Conservation (phyloP, 2,113 vertebrate genomes). For the Acrocephalus arundinaceus region DNA sequence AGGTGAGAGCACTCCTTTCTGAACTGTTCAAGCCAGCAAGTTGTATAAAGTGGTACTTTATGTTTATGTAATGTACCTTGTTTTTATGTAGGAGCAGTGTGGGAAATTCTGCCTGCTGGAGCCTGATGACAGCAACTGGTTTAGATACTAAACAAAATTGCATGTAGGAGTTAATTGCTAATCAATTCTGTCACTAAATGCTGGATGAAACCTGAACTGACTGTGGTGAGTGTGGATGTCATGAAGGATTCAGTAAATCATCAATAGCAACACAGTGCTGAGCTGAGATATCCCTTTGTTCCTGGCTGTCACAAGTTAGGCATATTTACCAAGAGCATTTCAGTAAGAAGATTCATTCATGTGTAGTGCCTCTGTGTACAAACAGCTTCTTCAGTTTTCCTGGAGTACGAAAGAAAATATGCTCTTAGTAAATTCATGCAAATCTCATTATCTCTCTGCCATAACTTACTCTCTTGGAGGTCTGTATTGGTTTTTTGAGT, state of each 20-base stretch:
- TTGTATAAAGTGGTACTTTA: not conserved
- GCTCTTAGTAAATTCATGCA: not conserved
- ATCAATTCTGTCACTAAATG: not conserved
- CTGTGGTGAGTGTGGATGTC: not conserved
- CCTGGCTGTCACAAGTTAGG: not conserved
- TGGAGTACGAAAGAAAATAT: not conserved
- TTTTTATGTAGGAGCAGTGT: not conserved
- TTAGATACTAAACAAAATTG: not conserved
- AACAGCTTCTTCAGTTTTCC: not conserved
- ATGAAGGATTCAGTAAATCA: not conserved
- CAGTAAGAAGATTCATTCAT: not conserved
- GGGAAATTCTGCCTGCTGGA: not conserved
- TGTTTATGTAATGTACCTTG: not conserved
- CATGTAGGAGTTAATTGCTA: not conserved
- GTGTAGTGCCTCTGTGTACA: not conserved
- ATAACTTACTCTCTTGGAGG: not conserved
- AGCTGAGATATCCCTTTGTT: slow-evolving; percentile 20
- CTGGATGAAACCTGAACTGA: not conserved
- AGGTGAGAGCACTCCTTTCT: not conserved
- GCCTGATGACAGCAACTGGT: not conserved
- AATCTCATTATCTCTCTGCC: not conserved
- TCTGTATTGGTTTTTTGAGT: not conserved
- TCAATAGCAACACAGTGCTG: not conserved
- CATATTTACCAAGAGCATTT: slow-evolving; percentile 23
- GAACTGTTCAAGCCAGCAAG: not conserved